Evolutionary conservation across 1,140 invertebrate species (phyloP).

Genomic region (Drosophila nikananu): DNA sequence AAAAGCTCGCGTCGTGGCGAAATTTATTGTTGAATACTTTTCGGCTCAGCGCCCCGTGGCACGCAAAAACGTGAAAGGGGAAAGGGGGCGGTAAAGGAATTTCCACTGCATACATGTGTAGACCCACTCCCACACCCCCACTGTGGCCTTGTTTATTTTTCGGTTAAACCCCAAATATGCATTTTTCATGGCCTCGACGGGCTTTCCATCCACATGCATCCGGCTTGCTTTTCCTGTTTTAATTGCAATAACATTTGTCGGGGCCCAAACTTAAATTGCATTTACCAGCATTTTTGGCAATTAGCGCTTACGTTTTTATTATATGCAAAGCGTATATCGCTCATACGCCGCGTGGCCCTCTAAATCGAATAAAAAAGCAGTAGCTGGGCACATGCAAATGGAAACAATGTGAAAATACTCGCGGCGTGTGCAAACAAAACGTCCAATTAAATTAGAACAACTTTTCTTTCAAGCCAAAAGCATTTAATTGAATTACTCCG

Average conservation of each 20-base stretch:
- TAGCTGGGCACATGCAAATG: conserved; percentile 45
- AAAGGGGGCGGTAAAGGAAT: conserved; percentile 21
- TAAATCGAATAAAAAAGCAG: conserved; percentile 65
- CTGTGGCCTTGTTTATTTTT: conserved; percentile 71
- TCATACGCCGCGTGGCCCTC: conserved; percentile 59
- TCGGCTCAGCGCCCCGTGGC: conserved; percentile 72
- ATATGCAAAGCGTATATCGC: conserved; percentile 41
- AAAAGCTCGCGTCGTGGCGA: conserved; percentile 57
- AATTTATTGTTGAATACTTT: conserved; percentile 83
- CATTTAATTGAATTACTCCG: conserved; percentile 70
- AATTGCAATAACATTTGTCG: conserved; percentile 80
- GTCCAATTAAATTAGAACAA: conserved; percentile 75
- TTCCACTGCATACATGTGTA: conserved; percentile 52
- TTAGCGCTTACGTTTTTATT: conserved; percentile 60
- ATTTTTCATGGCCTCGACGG: conserved; percentile 71
- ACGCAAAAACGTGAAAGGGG: conserved; percentile 23
- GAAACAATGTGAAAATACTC: conserved; percentile 61
- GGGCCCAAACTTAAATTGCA: conserved; percentile 71
- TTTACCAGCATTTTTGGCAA: conserved; percentile 70
- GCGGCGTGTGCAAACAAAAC: conserved; percentile 58
- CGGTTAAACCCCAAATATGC: conserved; percentile 81
- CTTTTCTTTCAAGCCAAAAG: conserved; percentile 68
- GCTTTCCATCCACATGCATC: conserved; percentile 29
- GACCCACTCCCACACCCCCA: neutral
- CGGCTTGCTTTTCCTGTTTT: conserved; percentile 52